These are phyloP conservation scores for Chloropsis cyanopogon DNA, from an alignment of 2,113 vertebrate species.

Conservation along the genomic window DNA sequence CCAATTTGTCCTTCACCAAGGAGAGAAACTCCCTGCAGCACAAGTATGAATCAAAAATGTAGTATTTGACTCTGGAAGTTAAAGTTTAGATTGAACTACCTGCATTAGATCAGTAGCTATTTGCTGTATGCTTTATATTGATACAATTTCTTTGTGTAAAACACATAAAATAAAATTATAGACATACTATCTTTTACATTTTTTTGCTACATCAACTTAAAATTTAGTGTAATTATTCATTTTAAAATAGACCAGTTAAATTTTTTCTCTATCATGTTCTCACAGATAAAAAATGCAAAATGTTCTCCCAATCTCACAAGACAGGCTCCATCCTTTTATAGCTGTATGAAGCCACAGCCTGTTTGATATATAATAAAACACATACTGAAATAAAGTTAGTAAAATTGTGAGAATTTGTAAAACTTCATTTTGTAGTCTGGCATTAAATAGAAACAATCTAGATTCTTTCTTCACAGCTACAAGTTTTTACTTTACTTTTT, in stretches of 20 bases:
- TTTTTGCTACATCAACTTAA: neutral
- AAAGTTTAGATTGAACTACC: neutral
- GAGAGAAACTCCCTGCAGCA: constrained; percentile 16
- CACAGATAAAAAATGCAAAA: neutral
- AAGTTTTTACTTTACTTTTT: neutral
- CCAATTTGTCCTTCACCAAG: constrained; percentile 29
- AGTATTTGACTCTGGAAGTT: neutral
- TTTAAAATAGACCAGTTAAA: neutral
- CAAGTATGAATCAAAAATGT: neutral
- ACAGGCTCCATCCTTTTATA: neutral
- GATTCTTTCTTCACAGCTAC: neutral
- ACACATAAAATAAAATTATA: neutral
- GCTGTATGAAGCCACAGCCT: neutral
- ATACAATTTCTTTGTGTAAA: neutral
- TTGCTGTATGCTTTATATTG: neutral
- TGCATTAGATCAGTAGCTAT: neutral
- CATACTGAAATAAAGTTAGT: neutral
- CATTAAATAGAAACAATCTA: neutral
- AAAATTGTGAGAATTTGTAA: neutral
- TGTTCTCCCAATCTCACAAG: neutral
- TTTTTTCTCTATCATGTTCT: neutral
- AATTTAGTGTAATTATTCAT: neutral
- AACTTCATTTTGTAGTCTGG: neutral
- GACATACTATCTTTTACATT: neutral
- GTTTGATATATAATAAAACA: neutral